Evolutionary conservation across 2,888 invertebrate species (phyloP).

Genomic region (Eueremaeus valkanovi): DNA sequence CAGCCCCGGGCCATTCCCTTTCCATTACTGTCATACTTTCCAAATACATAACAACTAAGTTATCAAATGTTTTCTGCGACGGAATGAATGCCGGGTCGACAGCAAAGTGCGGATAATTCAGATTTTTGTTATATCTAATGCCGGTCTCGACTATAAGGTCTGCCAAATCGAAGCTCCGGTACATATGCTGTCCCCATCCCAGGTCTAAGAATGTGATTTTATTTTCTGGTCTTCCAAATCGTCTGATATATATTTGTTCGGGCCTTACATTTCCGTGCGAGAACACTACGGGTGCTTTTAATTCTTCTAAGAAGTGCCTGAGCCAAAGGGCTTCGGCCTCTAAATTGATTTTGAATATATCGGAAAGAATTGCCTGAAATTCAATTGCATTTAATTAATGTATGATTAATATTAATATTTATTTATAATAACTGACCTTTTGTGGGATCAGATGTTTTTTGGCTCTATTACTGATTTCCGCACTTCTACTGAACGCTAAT

Average conservation of each 20-base stretch:
- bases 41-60: background rate
- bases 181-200: constrained; percentile 2
- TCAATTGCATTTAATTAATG: background rate
- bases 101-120: background rate
- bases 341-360: background rate
- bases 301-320: background rate
- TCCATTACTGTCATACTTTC: background rate
- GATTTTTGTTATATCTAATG: background rate
- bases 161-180: background rate
- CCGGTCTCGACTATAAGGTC: background rate
- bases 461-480: background rate
- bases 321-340: constrained; percentile 1
- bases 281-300: background rate
- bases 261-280: background rate
- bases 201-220: background rate
- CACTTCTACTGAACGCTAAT: background rate
- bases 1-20: background rate
- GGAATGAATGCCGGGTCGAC: background rate
- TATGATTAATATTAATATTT: background rate
- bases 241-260: background rate
- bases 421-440: background rate
- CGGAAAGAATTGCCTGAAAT: background rate
- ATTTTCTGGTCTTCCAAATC: background rate
- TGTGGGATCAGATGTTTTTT: background rate
- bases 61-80: background rate